These are phyloP conservation scores for Achroia grisella DNA, from an alignment of 1,140 invertebrate species.

Conservation along the genomic window DNA sequence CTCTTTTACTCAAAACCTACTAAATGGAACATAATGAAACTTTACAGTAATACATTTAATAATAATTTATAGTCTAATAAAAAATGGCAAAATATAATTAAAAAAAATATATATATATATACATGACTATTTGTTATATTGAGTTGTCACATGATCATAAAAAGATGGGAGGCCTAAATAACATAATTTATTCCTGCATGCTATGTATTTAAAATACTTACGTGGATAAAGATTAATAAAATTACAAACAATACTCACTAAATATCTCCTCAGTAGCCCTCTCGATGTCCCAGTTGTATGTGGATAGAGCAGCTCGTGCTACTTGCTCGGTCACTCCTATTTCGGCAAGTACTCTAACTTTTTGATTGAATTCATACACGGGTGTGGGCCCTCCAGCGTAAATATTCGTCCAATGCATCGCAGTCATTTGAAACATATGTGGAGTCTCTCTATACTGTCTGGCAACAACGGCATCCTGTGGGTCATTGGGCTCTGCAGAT, in stretches of 20 bases:
- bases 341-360: conserved; percentile 87
- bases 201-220: too few species aligned
- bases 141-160: too few species aligned
- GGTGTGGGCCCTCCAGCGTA: conserved; percentile 90
- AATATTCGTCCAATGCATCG: conserved; percentile 94
- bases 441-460: conserved; percentile 94
- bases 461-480: conserved; percentile 97
- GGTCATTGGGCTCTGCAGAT: conserved; percentile 96
- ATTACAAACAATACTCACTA: conserved; percentile 77
- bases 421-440: conserved; percentile 90
- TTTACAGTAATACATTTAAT: too few species aligned
- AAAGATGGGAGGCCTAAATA: too few species aligned
- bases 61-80: too few species aligned
- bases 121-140: too few species aligned
- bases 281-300: conserved; percentile 92
- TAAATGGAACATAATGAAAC: too few species aligned
- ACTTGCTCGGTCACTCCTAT: conserved; percentile 92
- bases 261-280: conserved; percentile 91
- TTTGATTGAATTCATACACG: conserved; percentile 83
- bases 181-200: too few species aligned
- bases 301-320: conserved; percentile 88
- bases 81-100: too few species aligned
- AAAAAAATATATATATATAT: too few species aligned
- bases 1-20: too few species aligned
- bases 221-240: too few species aligned